Evolutionary conservation across 2,113 vertebrate species (phyloP).

Genomic region (Notechis scutatus): DNA sequence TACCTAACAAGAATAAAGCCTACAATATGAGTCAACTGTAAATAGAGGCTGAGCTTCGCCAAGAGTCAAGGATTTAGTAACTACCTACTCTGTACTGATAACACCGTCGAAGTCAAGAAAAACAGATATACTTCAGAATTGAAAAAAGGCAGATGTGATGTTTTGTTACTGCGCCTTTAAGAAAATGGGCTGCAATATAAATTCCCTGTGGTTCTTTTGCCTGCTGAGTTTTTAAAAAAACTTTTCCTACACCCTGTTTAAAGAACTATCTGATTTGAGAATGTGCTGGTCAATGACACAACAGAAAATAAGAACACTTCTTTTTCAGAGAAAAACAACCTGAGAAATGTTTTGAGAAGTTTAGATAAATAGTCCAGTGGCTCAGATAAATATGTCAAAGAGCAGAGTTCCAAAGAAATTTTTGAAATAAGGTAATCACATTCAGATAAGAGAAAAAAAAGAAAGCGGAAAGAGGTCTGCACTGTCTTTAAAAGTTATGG

Average conservation of each 20-base stretch:
- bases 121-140: neutral
- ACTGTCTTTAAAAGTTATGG: neutral
- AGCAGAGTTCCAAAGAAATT: neutral
- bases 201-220: neutral
- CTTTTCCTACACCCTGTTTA: neutral
- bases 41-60: neutral
- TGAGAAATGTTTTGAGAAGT: neutral
- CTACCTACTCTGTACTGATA: neutral
- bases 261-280: neutral
- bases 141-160: neutral
- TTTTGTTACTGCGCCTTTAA: neutral
- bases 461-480: neutral
- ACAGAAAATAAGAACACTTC: neutral
- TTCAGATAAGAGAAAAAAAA: neutral
- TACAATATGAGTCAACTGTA: neutral
- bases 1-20: neutral
- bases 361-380: neutral
- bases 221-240: neutral
- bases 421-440: neutral
- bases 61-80: neutral
- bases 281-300: neutral
- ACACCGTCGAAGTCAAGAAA: neutral
- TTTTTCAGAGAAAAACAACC: neutral
- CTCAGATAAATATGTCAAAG: neutral
- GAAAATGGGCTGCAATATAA: neutral